A percentile compares a stretch with the other conserved stretches of the same genome.
Conservation (phyloP, 2,888 invertebrate species). For the Cephus rjabovi region DNA sequence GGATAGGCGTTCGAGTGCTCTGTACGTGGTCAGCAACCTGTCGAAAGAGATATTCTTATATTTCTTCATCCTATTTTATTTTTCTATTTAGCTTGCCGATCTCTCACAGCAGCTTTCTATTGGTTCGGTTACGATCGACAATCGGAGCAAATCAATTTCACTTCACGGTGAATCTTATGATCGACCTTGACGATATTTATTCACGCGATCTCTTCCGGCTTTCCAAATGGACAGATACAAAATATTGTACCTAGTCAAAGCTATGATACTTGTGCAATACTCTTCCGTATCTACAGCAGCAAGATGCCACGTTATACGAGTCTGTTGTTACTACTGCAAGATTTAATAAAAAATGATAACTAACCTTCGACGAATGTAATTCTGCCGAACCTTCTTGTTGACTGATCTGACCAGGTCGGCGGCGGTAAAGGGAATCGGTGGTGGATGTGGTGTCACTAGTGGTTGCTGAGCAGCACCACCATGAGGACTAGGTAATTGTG, state of each 20-base stretch:
- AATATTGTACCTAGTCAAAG: background rate
- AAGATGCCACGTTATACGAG: background rate
- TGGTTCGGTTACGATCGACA: background rate
- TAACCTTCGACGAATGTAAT: constrained; percentile 78
- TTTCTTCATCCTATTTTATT: background rate
- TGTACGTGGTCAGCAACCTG: constrained; percentile 81
- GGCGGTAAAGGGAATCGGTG: constrained; percentile 72
- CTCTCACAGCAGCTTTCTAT: background rate
- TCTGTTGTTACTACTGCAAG: too few species aligned
- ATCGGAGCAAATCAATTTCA: background rate
- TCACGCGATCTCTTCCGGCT: background rate
- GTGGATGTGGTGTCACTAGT: constrained; percentile 61
- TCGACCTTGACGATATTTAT: background rate
- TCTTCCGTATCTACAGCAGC: background rate
- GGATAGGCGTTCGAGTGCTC: constrained; percentile 82
- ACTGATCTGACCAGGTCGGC: constrained; percentile 79
- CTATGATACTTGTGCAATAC: background rate
- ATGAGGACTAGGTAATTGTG: constrained; percentile 86
- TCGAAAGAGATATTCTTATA: constrained; percentile 5
- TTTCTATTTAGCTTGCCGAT: background rate
- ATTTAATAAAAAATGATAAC: constrained; percentile 7
- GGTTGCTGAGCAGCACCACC: constrained; percentile 68
- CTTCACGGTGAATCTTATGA: background rate
- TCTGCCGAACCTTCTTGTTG: constrained; percentile 86
- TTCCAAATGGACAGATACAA: background rate